Evolutionary conservation across 2,888 invertebrate species (phyloP), one percentile per base, ranked within the genome.

Genomic region (Hedya salicella): DNA sequence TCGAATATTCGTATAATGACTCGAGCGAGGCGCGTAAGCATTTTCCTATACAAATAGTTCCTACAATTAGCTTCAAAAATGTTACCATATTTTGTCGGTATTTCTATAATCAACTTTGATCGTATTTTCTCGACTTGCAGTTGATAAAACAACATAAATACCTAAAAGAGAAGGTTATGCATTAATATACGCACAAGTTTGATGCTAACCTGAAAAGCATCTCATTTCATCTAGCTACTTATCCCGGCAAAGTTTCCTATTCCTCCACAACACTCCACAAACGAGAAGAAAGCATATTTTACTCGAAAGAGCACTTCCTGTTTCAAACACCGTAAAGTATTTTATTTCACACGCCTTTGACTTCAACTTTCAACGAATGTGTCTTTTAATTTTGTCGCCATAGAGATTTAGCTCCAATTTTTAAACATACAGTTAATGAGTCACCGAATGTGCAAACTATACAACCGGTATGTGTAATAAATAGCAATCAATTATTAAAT

Each of bases 301-400:
- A 52, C 59, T 59, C 42, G n/a, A 50, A 57, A 36, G 57, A 48
- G 49, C 42, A 32, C 50, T 64, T 57, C 48, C 9, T 42, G 19
- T 64, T 50, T 57, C 63, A 49, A 50, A 57, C 49, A 53, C 21
- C 32, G 52, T 62, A 36, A 49, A 60, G 19, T 60, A 48, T 54
- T 62, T 46, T 39, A 53, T 46, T 39, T 53, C 25, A 36, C 46
- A 40, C 32, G n/a, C 56, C 54, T 62, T 64, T 50, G 56, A 57
- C 56, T 64, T 32, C 5, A 17, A 16, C 13, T 44, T 54, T 62
- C 36, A 13, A 53, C 21, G 3, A 62, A 46, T 19, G 21, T 53
- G 19, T 19, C 17, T 36, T 19, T 14, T 25, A 44, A 17, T 30
- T 54, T 40, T 21, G 39, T 17, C 40, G n/a, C 8, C 39, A 19